Evolutionary conservation across 2,888 invertebrate species (phyloP), one percentile per base, ranked within the genome.

Genomic region (Elegia similella): DNA sequence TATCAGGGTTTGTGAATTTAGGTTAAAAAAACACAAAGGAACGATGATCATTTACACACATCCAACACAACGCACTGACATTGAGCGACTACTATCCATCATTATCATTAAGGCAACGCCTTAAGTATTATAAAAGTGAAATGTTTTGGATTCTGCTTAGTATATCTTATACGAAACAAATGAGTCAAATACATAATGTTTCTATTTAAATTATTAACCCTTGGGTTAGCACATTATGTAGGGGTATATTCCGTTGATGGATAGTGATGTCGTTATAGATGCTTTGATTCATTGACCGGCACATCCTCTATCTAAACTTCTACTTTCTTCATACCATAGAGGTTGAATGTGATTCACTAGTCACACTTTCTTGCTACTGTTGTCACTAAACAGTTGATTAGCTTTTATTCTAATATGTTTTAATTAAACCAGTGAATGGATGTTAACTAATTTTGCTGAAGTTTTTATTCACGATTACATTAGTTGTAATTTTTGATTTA

Each of bases 351-450:
- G 76, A 75, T 76, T 80, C 80, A 77, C 76, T 82, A 73, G 72
- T 74, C 78, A 83, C 75, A 77, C 75, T 81, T 78, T 72, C 76
- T 82, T 80, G 76, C 82, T 85, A 86, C 84, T 84, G 78, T 87
- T 84, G 87, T 88, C 80, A 88, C 88, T 88, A 87, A 88, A 85
- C 78, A 84, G 84, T 84, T 80, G 71, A 85, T 86, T 86, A 88
- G 88, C 86, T 83, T 72, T 76, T 75, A 76, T 66, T 78, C 76
- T 83, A 80, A 82, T 80, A 70, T 70, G 71, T 65, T 76, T 75
- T 65, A 64, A 65, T 69, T 70, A 63, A 64, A 67, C 66, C 65
- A 65, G 68, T 68, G 65, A 66, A 70, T 69, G 70, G 62, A 69
- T 72, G 68, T 73, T 70, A 70, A 76, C 75, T 72, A 74, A 73